Conservation (phyloP, 2,888 invertebrate species). For the Argyresthia albistria region DNA sequence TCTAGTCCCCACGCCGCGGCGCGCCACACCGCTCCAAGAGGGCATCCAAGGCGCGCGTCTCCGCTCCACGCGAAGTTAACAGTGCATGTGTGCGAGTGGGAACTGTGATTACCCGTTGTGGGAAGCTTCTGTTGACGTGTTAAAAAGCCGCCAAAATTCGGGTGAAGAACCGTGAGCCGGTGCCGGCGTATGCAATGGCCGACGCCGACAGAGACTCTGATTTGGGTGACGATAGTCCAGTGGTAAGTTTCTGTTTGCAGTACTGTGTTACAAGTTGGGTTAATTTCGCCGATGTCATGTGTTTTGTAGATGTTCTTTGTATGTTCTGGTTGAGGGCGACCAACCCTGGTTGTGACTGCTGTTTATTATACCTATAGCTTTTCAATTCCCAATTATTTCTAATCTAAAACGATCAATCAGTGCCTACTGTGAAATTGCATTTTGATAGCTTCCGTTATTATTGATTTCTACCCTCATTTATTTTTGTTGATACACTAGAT, state of each 20-base stretch:
- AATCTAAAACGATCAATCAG: too few species aligned
- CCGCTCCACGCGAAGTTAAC: conserved; percentile 18
- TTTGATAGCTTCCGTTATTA: too few species aligned
- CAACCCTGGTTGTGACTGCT: too few species aligned
- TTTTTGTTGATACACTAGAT: too few species aligned
- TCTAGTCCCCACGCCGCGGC: conserved; percentile 28
- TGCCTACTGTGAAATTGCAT: too few species aligned
- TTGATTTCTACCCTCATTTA: too few species aligned
- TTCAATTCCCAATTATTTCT: too few species aligned
- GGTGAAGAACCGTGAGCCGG: conserved; percentile 90
- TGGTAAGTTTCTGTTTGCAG: conserved; percentile 72
- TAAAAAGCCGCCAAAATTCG: conserved; percentile 82
- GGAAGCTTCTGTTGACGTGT: conserved; percentile 38
- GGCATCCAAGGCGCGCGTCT: conserved; percentile 38
- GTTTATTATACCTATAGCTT: too few species aligned
- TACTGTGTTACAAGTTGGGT: not conserved
- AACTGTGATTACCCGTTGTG: conserved; percentile 27
- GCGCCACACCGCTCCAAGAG: conserved; percentile 48
- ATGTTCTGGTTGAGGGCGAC: too few species aligned
- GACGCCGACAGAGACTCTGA: conserved; percentile 79
- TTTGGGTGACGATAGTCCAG: conserved; percentile 80
- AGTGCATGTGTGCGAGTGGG: conserved; percentile 38
- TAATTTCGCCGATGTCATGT: too few species aligned
- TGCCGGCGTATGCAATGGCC: conserved; percentile 88
- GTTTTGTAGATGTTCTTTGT: too few species aligned